Evolutionary conservation across 2,888 invertebrate species (phyloP), one percentile per base, ranked within the genome.

Genomic region (Crioceris asparagi): DNA sequence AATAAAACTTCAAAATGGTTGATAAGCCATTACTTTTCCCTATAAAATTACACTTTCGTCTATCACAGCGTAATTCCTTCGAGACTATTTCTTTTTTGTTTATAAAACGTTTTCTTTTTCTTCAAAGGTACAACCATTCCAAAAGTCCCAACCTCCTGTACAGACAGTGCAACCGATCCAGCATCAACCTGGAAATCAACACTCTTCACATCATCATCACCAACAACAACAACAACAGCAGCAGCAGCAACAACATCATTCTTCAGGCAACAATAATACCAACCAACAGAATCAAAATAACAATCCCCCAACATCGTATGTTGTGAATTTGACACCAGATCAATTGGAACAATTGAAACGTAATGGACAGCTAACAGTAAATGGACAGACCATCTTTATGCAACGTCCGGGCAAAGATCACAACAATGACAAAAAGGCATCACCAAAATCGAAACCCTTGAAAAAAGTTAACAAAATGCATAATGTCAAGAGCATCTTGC

Each of bases 351-450:
- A 62, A 41, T 47, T 66, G 38, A 65, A 65, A 45, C 46, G 64
- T 2, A 64, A 64, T 36, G 64, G 65, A 10, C 65, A 65, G 41
- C 45, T 66, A 29, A 64, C 64, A 1, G 62, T 66, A 1, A 66
- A 66, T 39, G 66, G 66, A 7, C 66, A 65, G 43, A 65, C 65
- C 2, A 64, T 65, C 11, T 65, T 62, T 38, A 64, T 65, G 64
- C 64, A 64, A 41, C 49, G 64, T 17, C 56, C 60, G 12, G 60
- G 55, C 42, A 54, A 51, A 29, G 47, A 51, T 14, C 49, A 51
- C 16, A 48, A 45, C 33, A 32, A 17, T 18, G 52, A 52, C 32
- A 61, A 58, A 45, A 62, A 61, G 45, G 41, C 60, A 19, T 60
- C 63, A 14, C 64, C 64, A 3, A 65, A 64, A 45, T 56, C 56